phyloP scores from a whole-genome alignment of 2,888 invertebrate genomes.

The Celastrina argiolus region DNA sequence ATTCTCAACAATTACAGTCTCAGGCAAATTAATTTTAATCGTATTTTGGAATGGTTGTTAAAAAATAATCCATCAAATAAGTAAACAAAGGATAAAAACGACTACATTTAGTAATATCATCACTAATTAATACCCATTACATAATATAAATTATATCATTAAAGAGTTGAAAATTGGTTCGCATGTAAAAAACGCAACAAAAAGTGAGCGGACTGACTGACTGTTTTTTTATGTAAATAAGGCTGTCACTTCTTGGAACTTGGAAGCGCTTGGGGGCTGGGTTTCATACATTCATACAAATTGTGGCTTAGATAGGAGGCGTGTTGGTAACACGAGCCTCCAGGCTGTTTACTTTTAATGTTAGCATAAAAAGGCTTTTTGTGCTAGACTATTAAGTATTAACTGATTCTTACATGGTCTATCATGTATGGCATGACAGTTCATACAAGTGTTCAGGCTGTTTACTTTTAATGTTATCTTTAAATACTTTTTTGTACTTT shows the following conservation, averaged over 20 bases:
- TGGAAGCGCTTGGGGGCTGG: slow-evolving; percentile 36
- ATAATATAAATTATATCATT: slow-evolving; percentile 18
- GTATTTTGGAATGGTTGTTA: not conserved
- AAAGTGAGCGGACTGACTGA: slow-evolving; percentile 13
- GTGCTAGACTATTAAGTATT: too few relatives aligned
- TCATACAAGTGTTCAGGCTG: too few relatives aligned
- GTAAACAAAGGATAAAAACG: slow-evolving; percentile 1
- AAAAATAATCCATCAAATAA: not conserved
- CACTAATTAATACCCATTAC: slow-evolving; percentile 15
- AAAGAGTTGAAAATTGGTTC: slow-evolving; percentile 14
- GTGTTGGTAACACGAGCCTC: slow-evolving; percentile 16
- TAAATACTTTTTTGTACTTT: too few relatives aligned
- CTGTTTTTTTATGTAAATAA: slow-evolving; percentile 27
- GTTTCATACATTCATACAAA: not conserved
- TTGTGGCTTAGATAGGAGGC: slow-evolving; percentile 14
- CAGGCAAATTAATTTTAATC: too few relatives aligned
- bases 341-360: slow-evolving; percentile 4
- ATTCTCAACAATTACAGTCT: too few relatives aligned
- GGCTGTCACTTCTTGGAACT: slow-evolving; percentile 46
- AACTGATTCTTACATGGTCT: too few relatives aligned
- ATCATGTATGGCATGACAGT: too few relatives aligned
- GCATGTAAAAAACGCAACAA: slow-evolving; percentile 1
- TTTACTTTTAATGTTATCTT: too few relatives aligned
- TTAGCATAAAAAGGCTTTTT: not conserved
- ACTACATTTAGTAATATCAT: slow-evolving; percentile 28